Percentiles rank a stretch among this genome's conserved stretches.
Conservation (phyloP, 2,888 invertebrate genomes). For the Clusia tigrina region DNA sequence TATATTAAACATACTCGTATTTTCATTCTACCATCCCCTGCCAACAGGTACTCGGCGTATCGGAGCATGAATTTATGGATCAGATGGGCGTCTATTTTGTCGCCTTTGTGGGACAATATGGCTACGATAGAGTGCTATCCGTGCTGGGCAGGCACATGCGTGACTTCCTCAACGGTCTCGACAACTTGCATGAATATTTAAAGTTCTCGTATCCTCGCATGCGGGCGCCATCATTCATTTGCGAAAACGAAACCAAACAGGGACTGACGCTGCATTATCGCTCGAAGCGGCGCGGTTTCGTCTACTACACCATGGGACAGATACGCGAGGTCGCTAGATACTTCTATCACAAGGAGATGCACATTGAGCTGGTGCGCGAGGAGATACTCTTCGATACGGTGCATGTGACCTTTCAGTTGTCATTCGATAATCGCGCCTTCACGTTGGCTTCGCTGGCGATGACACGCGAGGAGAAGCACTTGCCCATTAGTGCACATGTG, state of each 20-base stretch:
- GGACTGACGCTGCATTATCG: slow-evolving; percentile 93
- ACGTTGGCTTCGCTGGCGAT: slow-evolving; percentile 83
- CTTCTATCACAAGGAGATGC: slow-evolving; percentile 94
- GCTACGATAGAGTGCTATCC: slow-evolving; percentile 89
- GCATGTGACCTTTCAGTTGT: slow-evolving; percentile 92
- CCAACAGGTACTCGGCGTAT: slow-evolving; percentile 84
- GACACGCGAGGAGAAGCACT: slow-evolving; percentile 87
- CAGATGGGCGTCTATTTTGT: slow-evolving; percentile 95
- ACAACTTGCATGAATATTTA: slow-evolving; percentile 96
- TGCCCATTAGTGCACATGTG: slow-evolving; percentile 88
- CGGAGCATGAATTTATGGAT: slow-evolving; percentile 90
- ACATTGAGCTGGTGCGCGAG: slow-evolving; percentile 87
- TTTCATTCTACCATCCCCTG: too few species aligned
- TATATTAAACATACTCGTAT: too few species aligned
- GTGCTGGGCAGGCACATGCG: slow-evolving; percentile 93
- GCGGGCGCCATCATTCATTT: slow-evolving; percentile 94
- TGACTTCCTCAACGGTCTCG: slow-evolving; percentile 94
- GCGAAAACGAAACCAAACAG: slow-evolving; percentile 92
- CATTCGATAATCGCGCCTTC: slow-evolving; percentile 93
- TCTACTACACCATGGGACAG: slow-evolving; percentile 97
- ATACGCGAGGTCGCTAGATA: slow-evolving; percentile 90
- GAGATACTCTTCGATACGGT: slow-evolving; percentile 89
- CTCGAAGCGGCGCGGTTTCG: slow-evolving; percentile 91
- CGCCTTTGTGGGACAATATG: slow-evolving; percentile 91
- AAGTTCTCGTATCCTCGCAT: slow-evolving; percentile 93